phyloP scores from a whole-genome alignment of 1,140 invertebrate species.

The Sarcophaga peregrina region DNA sequence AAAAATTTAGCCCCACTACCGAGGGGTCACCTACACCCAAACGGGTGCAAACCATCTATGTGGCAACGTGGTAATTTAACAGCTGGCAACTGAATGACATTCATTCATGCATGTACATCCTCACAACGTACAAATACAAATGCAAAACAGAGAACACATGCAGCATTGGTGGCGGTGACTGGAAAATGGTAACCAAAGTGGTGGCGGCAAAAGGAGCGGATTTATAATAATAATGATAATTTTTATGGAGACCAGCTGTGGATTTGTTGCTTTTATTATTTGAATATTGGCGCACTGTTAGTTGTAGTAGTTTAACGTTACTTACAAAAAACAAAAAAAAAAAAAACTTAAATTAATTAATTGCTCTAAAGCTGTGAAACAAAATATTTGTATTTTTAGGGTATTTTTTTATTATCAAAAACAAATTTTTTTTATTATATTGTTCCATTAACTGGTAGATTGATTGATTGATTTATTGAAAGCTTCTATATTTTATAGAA shows the following conservation, averaged over 20 bases:
- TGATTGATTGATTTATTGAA: not conserved
- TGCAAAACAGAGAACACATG: not conserved
- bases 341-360: not conserved
- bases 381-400: constrained; percentile 19
- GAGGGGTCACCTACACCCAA: constrained; percentile 34
- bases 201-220: constrained; percentile 37
- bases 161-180: constrained; percentile 7
- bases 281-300: constrained; percentile 5
- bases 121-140: too few species aligned
- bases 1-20: constrained; percentile 62
- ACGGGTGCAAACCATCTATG: constrained; percentile 34
- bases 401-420: constrained; percentile 1
- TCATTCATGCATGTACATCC: not conserved
- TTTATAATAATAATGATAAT: constrained; percentile 34
- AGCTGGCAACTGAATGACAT: constrained; percentile 11
- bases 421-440: not conserved
- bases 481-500: not conserved
- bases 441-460: too few species aligned
- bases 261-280: constrained; percentile 19
- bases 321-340: not conserved
- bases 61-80: constrained; percentile 26
- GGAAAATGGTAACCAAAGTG: constrained; percentile 38
- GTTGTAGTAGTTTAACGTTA: constrained; percentile 25
- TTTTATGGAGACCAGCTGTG: constrained; percentile 4
- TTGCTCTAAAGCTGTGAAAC: constrained; percentile 37